These are phyloP conservation scores for Hypercompe scribonia DNA, from an alignment of 2,888 invertebrate species.

Conservation along the genomic window DNA sequence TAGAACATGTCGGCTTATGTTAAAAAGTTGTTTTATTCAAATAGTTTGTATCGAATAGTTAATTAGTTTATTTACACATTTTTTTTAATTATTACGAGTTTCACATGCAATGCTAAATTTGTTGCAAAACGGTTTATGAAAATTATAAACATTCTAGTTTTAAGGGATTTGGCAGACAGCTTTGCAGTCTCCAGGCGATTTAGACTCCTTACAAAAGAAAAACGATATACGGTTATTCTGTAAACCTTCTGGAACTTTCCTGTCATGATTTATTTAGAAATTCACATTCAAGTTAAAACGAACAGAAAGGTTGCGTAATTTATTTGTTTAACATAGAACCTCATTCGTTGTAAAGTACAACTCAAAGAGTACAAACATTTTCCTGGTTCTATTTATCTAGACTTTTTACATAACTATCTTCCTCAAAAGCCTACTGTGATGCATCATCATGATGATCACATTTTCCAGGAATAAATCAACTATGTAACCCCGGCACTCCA, in stretches of 20 bases:
- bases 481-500: background rate
- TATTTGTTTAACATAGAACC: background rate
- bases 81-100: background rate
- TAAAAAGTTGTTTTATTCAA: slow-evolving; percentile 2
- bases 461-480: slow-evolving; percentile 6
- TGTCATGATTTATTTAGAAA: background rate
- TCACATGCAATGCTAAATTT: background rate
- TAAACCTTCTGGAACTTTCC: no score
- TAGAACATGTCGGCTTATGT: slow-evolving; percentile 6
- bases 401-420: background rate
- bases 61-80: slow-evolving; percentile 2
- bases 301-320: background rate
- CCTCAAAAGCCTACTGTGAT: background rate
- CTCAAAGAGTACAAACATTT: background rate
- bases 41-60: slow-evolving; percentile 9
- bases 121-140: background rate
- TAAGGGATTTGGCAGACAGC: no score
- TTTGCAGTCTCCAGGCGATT: no score
- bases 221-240: no score
- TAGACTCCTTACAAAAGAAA: no score
- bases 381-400: background rate
- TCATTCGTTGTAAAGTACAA: background rate
- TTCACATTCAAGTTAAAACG: background rate
- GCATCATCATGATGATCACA: no score
- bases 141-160: background rate